phyloP scores from a whole-genome alignment of 2,888 invertebrate species.

The Sarcophaga subvicina region DNA sequence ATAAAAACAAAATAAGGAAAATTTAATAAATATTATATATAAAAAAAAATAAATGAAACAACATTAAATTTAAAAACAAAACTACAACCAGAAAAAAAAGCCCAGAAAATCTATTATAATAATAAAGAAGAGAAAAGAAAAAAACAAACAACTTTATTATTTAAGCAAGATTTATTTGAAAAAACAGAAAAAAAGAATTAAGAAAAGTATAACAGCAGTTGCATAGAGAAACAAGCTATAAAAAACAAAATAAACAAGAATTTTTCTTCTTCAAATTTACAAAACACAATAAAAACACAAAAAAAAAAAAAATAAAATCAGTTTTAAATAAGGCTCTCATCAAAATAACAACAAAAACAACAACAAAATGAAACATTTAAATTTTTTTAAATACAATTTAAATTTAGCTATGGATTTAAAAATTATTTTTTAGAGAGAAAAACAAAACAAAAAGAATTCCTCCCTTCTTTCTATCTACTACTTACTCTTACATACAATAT shows the following conservation, averaged over 20 bases:
- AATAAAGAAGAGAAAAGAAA: constrained; percentile 33
- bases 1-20: constrained; percentile 68
- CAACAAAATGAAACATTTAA: background rate
- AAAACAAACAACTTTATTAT: constrained; percentile 54
- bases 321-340: background rate
- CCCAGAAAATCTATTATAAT: constrained; percentile 64
- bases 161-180: constrained; percentile 43
- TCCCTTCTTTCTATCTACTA: no score
- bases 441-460: no score
- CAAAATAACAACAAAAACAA: constrained; percentile 1
- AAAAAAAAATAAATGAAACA: constrained; percentile 47
- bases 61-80: constrained; percentile 33
- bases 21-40: constrained; percentile 15
- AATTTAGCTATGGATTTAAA: constrained; percentile 37
- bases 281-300: background rate
- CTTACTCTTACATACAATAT: background rate
- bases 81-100: constrained; percentile 33
- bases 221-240: constrained; percentile 18
- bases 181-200: constrained; percentile 36
- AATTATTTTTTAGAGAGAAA: no score
- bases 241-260: background rate
- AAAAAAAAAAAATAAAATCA: background rate
- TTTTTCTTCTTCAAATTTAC: background rate
- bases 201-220: constrained; percentile 23
- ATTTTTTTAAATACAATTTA: background rate